Conservation (phyloP, 2,888 invertebrate species). For the Lasioglossum morio region DNA sequence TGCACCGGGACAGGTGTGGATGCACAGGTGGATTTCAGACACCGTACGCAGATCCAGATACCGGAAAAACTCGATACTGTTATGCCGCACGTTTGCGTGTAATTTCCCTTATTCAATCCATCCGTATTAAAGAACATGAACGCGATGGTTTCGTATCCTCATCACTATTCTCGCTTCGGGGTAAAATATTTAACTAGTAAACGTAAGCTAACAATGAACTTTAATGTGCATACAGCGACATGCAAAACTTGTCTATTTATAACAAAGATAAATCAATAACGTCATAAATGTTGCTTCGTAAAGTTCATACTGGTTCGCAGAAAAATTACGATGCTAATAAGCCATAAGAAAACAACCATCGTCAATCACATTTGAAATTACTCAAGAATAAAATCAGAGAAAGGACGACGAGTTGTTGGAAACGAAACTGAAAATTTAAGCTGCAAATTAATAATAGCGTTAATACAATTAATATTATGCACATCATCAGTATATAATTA, state of each 20-base stretch:
- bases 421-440: background rate
- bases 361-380: too few relatives aligned
- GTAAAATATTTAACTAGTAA: slow-evolving; percentile 26
- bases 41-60: slow-evolving; percentile 49
- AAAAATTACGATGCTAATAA: background rate
- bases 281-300: background rate
- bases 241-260: background rate
- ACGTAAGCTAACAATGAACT: background rate
- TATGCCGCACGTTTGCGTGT: slow-evolving; percentile 63
- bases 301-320: background rate
- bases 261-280: background rate
- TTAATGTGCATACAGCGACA: background rate
- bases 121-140: slow-evolving; percentile 38
- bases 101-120: slow-evolving; percentile 65
- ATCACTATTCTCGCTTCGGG: slow-evolving; percentile 45
- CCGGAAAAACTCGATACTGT: slow-evolving; percentile 68
- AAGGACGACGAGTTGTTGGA: background rate
- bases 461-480: background rate
- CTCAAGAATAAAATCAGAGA: background rate
- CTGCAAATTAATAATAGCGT: background rate
- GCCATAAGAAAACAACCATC: background rate
- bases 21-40: slow-evolving; percentile 46
- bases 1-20: slow-evolving; percentile 47
- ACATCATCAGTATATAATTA: too few relatives aligned
- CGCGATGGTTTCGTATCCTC: slow-evolving; percentile 32